These are phyloP conservation scores for Anthrax anthrax DNA, from an alignment of 2,888 invertebrate species.

Conservation along the genomic window DNA sequence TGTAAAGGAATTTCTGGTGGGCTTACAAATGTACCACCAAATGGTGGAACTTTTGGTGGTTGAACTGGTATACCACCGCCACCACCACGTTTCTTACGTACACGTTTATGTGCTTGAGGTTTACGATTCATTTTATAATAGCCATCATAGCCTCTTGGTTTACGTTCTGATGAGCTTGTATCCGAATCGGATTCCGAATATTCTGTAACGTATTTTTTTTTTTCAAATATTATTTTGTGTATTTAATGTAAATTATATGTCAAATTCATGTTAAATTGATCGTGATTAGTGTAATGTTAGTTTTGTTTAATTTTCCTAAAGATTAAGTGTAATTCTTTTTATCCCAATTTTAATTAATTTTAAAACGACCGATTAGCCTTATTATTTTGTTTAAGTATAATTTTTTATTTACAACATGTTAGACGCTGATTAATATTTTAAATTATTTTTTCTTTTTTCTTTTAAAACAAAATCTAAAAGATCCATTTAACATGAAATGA, in stretches of 20 bases:
- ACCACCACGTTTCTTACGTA: conserved; percentile 56
- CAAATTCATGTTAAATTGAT: background rate
- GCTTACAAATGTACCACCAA: conserved; percentile 51
- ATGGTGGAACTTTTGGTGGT: conserved; percentile 63
- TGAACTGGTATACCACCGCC: conserved; percentile 66
- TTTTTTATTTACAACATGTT: too few relatives aligned
- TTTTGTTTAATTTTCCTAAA: too few relatives aligned
- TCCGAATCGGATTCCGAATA: conserved; percentile 87
- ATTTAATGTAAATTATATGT: background rate
- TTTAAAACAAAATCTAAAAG: too few relatives aligned
- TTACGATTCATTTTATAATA: conserved; percentile 53
- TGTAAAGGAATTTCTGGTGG: conserved; percentile 47
- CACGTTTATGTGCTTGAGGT: conserved; percentile 54
- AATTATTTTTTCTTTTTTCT: too few relatives aligned
- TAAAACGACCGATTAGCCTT: too few relatives aligned
- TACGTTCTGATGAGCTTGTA: conserved; percentile 37
- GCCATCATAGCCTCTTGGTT: conserved; percentile 45
- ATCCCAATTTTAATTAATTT: too few relatives aligned
- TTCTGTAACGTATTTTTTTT: conserved; percentile 35
- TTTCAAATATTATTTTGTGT: too few relatives aligned
- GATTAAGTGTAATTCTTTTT: too few relatives aligned
- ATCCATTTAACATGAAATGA: too few relatives aligned
- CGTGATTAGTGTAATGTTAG: too few relatives aligned
- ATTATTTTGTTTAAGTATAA: too few relatives aligned
- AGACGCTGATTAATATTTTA: too few relatives aligned